Evolutionary conservation across 2,113 vertebrate species (phyloP).

Genomic region (Apteryx mantelli): DNA sequence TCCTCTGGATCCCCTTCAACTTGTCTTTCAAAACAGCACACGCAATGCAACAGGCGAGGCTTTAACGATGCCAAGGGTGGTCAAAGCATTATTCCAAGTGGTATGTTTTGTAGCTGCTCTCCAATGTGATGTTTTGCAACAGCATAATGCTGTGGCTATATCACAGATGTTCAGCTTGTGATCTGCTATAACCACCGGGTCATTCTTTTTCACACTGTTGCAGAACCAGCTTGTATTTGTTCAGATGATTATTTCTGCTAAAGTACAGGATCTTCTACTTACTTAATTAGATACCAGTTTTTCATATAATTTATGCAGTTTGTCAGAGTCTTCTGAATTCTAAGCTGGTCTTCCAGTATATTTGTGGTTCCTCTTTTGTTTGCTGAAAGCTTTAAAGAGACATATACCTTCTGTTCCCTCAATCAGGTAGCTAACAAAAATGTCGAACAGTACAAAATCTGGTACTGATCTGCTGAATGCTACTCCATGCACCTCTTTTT

Average conservation of each 20-base stretch:
- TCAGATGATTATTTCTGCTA: background rate
- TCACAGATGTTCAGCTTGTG: background rate
- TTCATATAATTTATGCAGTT: background rate
- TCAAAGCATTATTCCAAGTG: background rate
- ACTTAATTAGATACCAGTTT: background rate
- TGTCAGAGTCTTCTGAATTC: background rate
- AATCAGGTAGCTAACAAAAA: background rate
- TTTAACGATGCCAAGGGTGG: background rate
- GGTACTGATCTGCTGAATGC: background rate
- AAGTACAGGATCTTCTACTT: fast-evolving
- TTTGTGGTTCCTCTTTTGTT: background rate
- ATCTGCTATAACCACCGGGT: background rate
- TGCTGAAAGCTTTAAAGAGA: background rate
- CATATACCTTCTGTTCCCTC: background rate
- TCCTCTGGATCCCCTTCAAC: background rate
- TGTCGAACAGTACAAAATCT: background rate
- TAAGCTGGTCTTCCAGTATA: background rate
- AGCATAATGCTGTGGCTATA: background rate
- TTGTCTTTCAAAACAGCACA: background rate
- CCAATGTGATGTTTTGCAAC: background rate
- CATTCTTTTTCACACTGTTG: background rate
- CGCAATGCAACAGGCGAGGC: background rate
- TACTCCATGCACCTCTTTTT: background rate
- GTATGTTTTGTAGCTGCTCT: background rate
- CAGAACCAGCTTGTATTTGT: background rate